These are phyloP conservation scores for Astreopora myriophthalma DNA, from an alignment of 64 coral and sea anemone genomes.

Conservation along the genomic window DNA sequence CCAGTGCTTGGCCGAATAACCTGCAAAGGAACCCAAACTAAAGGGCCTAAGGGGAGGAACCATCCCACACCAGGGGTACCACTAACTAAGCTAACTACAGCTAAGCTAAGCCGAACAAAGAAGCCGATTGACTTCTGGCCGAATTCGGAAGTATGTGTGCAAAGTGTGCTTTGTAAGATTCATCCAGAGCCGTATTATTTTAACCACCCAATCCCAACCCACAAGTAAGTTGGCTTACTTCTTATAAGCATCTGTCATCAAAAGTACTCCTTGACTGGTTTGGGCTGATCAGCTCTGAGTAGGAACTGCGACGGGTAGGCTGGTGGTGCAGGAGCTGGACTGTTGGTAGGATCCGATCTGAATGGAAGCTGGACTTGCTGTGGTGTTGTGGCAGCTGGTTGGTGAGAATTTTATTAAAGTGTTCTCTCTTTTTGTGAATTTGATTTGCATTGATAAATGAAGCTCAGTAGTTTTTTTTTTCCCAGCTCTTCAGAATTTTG, in stretches of 20 bases:
- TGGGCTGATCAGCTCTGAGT: too few relatives aligned
- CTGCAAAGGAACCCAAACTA: not conserved
- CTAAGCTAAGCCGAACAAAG: slow-evolving; percentile 1
- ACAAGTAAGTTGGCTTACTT: not conserved
- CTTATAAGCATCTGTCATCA: not conserved
- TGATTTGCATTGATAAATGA: too few relatives aligned
- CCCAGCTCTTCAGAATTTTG: too few relatives aligned
- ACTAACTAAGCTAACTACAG: not conserved
- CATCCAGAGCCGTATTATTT: not conserved
- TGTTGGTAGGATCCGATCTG: too few relatives aligned
- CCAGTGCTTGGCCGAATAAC: not conserved
- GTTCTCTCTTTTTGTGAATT: too few relatives aligned
- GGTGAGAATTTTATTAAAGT: too few relatives aligned
- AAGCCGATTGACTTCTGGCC: slow-evolving; percentile 2
- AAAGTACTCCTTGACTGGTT: not conserved
- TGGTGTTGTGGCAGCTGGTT: too few relatives aligned
- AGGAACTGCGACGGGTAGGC: too few relatives aligned
- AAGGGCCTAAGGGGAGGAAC: not conserved
- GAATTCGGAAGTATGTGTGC: too few relatives aligned
- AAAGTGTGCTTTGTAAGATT: slow-evolving; percentile 9
- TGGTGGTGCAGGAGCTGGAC: too few relatives aligned
- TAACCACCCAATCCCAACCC: not conserved
- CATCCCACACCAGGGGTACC: not conserved
- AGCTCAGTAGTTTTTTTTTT: too few relatives aligned
- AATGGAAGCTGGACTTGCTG: too few relatives aligned